A percentile compares a stretch with the other conserved stretches of the same genome.
Evolutionary conservation across 2,888 invertebrate genomes (phyloP).

Genomic region (Sisyra nigra): DNA sequence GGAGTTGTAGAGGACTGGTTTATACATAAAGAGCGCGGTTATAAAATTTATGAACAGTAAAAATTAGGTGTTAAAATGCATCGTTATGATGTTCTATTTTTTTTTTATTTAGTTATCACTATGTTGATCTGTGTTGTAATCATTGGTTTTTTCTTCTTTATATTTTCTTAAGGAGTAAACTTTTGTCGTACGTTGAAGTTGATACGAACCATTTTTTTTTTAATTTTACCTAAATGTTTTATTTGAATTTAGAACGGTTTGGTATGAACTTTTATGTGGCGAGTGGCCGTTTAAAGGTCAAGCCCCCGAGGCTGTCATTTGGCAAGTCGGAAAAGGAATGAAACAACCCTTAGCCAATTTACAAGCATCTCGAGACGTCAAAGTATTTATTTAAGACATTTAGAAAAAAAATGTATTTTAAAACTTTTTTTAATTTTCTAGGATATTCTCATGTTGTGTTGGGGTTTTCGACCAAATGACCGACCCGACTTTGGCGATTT

Average conservation of each 20-base stretch:
- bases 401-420: not conserved
- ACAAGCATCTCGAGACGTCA: slow-evolving; percentile 89
- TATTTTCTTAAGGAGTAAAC: too few species aligned
- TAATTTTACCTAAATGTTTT: too few species aligned
- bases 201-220: not conserved
- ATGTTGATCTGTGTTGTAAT: too few species aligned
- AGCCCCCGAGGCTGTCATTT: slow-evolving; percentile 89
- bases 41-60: too few species aligned
- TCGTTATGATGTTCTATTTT: too few species aligned
- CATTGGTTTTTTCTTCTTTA: slow-evolving; percentile 8
- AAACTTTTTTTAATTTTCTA: slow-evolving; percentile 24
- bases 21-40: too few species aligned
- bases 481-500: slow-evolving; percentile 85
- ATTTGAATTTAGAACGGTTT: slow-evolving; percentile 94
- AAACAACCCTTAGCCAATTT: slow-evolving; percentile 90
- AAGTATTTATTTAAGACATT: slow-evolving; percentile 40
- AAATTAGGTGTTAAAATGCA: too few species aligned
- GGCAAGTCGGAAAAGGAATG: slow-evolving; percentile 95
- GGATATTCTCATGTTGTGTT: slow-evolving; percentile 95
- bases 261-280: slow-evolving; percentile 93
- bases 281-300: slow-evolving; percentile 93
- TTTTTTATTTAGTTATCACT: too few species aligned
- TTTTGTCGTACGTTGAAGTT: slow-evolving; percentile 1
- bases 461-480: slow-evolving; percentile 74
- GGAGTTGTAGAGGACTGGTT: too few species aligned